Conservation (phyloP, 2,888 invertebrate species). For the Cyaniris semiargus region DNA sequence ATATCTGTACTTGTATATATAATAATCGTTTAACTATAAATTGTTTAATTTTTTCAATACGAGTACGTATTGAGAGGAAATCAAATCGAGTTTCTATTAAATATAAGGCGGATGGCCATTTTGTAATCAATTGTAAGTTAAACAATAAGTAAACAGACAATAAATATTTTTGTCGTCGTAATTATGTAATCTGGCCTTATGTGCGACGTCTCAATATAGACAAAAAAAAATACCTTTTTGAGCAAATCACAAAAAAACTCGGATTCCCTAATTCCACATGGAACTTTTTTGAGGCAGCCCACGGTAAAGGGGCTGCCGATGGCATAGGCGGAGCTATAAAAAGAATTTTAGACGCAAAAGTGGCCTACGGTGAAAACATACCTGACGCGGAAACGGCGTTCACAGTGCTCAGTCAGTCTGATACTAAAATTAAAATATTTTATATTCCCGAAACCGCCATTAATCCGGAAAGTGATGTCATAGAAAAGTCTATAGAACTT, state of each 20-base stretch:
- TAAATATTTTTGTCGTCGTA: no score
- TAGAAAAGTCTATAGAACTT: neutral
- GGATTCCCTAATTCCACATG: slow-evolving; percentile 30
- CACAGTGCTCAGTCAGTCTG: no score
- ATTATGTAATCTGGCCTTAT: no score
- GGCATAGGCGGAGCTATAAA: slow-evolving; percentile 39
- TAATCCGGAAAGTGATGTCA: neutral
- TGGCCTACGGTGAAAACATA: slow-evolving; percentile 32
- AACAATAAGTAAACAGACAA: no score
- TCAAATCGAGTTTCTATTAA: no score
- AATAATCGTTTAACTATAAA: no score
- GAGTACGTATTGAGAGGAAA: no score
- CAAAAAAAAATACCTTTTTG: slow-evolving; percentile 38
- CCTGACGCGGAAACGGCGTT: slow-evolving; percentile 29
- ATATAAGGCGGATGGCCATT: no score
- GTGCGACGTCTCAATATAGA: slow-evolving; percentile 37
- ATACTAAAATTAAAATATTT: neutral
- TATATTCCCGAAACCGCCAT: neutral
- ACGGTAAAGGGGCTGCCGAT: slow-evolving; percentile 40
- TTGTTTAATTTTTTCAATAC: no score
- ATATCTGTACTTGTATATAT: no score
- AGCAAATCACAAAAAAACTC: slow-evolving; percentile 21
- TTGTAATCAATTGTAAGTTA: no score
- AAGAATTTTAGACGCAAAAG: slow-evolving; percentile 32
- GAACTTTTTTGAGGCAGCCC: slow-evolving; percentile 36